Conservation (phyloP, 1,140 invertebrate genomes). For the Papilio dardanus region DNA sequence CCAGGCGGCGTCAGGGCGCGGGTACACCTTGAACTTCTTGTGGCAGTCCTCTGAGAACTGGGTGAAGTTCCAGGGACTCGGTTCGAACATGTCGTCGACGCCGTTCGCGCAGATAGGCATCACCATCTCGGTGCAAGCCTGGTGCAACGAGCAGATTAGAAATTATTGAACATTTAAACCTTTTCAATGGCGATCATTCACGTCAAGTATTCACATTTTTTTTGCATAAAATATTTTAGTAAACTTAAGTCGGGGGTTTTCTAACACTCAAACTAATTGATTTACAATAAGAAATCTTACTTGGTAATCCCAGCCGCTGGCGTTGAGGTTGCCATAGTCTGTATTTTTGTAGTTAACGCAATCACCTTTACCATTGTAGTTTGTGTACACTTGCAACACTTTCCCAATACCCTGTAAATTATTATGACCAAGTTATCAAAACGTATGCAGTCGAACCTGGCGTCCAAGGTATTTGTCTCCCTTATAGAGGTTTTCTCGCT, state of each 20-base stretch:
- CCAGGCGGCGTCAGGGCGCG: slow-evolving; percentile 86
- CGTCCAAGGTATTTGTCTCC: too few species aligned
- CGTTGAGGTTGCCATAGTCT: slow-evolving; percentile 84
- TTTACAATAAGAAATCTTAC: slow-evolving; percentile 41
- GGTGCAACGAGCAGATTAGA: slow-evolving; percentile 54
- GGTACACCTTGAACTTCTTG: slow-evolving; percentile 86
- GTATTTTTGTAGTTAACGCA: slow-evolving; percentile 84
- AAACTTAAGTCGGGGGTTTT: too few species aligned
- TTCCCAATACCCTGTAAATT: slow-evolving; percentile 84
- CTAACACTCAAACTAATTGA: background rate
- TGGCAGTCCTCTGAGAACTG: slow-evolving; percentile 86
- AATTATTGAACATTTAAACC: too few species aligned
- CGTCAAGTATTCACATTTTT: too few species aligned
- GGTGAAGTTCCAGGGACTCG: slow-evolving; percentile 88
- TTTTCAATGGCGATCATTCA: too few species aligned
- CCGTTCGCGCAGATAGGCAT: slow-evolving; percentile 95
- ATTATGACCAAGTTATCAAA: slow-evolving; percentile 21
- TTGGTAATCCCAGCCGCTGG: slow-evolving; percentile 89
- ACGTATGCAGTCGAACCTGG: too few species aligned
- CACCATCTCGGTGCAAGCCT: slow-evolving; percentile 97
- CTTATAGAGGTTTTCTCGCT: too few species aligned
- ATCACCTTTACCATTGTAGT: slow-evolving; percentile 88
- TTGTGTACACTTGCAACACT: slow-evolving; percentile 90
- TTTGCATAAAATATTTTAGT: too few species aligned
- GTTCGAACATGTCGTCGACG: slow-evolving; percentile 92